Evolutionary conservation across 2,113 vertebrate species (phyloP).

Genomic region (Protobothrops flavoviridis): DNA sequence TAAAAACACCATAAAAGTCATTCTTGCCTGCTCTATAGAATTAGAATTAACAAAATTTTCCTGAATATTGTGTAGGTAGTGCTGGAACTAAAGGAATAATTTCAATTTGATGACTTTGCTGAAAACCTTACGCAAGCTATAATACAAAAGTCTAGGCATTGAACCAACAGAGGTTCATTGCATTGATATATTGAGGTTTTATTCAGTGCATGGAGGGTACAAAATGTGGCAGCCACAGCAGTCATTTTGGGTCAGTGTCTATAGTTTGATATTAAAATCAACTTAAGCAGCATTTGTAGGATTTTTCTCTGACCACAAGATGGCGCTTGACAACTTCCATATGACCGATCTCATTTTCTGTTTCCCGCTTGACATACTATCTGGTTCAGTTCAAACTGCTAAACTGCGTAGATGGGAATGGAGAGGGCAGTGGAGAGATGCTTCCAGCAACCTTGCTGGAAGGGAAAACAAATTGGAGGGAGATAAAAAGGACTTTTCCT

Average conservation of each 20-base stretch:
- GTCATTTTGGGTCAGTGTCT: not conserved
- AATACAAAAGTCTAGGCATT: not conserved
- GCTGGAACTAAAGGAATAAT: not conserved
- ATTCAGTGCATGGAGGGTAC: not conserved
- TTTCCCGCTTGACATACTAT: not conserved
- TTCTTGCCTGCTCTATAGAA: not conserved
- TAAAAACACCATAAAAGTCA: not conserved
- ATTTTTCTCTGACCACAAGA: fast-evolving
- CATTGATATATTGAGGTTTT: not conserved
- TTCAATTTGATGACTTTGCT: not conserved
- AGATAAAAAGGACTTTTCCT: not conserved
- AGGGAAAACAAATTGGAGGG: not conserved
- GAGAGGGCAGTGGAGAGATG: not conserved
- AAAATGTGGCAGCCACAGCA: not conserved
- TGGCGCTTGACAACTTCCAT: fast-evolving
- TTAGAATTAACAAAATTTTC: not conserved
- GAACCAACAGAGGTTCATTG: not conserved
- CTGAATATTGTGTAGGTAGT: not conserved
- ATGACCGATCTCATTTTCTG: fast-evolving
- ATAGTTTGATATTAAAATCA: not conserved
- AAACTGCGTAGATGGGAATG: not conserved
- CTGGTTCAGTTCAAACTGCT: not conserved
- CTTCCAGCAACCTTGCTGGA: not conserved
- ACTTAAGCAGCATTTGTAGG: not conserved
- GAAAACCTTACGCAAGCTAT: not conserved